Evolutionary conservation across 2,888 invertebrate genomes (phyloP), one percentile per base, ranked within the genome.

Genomic region (Netelia fuscicornis): DNA sequence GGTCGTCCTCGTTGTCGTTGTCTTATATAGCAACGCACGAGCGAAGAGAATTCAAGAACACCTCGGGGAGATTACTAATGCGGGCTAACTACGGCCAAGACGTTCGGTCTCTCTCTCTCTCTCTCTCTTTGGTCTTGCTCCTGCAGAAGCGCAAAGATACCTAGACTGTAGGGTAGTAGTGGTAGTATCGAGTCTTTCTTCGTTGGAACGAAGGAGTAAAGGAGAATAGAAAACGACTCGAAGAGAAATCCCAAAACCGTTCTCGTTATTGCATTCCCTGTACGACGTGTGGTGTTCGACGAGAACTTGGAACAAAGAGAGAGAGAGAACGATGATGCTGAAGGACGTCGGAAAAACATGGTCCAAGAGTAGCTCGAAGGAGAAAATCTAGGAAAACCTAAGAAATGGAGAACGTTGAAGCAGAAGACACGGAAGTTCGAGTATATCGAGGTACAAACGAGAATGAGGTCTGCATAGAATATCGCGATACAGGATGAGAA

Each of bases 1-100:
- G 81, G 68, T 83, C 70, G 58, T 52, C 68, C 64, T 74, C 64
- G 70, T 48, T 56, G 60, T 75, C 71, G 76, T 37, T 20, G 56
- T 30, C 70, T 70, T 60, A 23, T 48, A 56, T 60, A 25, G 64
- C 65, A 44, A 75, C 83, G 85, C 76, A 75, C 76, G 84, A 72
- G 54, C 75, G 68, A 80, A 71, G 75, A 83, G 90, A 90, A 91
- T 90, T 86, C 90, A 86, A 87, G 90, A 91, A 89, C 88, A 90
- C 91, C 91, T 90, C 88, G 87, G 89, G 89, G 90, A 91, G 91
- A 91, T 90, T 91, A 91, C 91, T 91, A 91, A 92, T 92, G 91
- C 90, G 87, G 88, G 89, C 90, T 91, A 92, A 92, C 91, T 91
- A 91, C 88, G 88, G 87, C 88, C 85, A 89, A 87, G 87, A 88